Evolutionary conservation across 2,888 invertebrate species (phyloP).

Genomic region (Crocallis elinguaria): DNA sequence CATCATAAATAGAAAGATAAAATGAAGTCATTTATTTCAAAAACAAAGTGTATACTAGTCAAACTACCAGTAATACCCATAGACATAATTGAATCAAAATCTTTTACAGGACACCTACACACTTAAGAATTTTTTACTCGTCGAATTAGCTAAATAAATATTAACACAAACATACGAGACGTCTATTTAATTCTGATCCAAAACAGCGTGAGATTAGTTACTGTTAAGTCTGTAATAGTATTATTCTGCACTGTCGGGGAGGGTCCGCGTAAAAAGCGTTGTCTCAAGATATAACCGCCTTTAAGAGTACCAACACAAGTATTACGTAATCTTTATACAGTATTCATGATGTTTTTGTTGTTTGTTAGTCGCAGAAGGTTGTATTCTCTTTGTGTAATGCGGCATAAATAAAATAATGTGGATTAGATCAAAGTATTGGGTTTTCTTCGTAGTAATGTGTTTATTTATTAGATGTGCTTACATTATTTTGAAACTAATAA

Average conservation of each 20-base stretch:
- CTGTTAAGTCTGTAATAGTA: neutral
- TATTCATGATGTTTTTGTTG: conserved; percentile 21
- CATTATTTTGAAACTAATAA: too few species aligned
- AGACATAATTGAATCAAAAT: too few species aligned
- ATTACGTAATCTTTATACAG: conserved; percentile 27
- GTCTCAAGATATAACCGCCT: conserved; percentile 35
- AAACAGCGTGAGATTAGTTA: neutral
- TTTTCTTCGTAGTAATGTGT: neutral
- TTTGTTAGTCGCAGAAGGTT: conserved; percentile 8
- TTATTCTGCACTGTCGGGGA: conserved; percentile 17
- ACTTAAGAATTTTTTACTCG: too few species aligned
- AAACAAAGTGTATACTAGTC: too few species aligned
- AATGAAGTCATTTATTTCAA: too few species aligned
- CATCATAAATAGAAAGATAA: too few species aligned
- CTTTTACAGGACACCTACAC: too few species aligned
- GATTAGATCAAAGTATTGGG: conserved; percentile 1
- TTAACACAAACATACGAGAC: too few species aligned
- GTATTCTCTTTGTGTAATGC: neutral
- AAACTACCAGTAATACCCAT: too few species aligned
- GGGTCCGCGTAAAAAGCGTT: conserved; percentile 30
- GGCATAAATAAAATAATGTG: neutral
- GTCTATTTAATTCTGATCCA: too few species aligned
- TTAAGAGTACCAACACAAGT: conserved; percentile 25
- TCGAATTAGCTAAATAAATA: too few species aligned
- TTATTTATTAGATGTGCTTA: too few species aligned